Evolutionary conservation across 1,140 invertebrate genomes (phyloP).

Genomic region (Micrasema longulum): DNA sequence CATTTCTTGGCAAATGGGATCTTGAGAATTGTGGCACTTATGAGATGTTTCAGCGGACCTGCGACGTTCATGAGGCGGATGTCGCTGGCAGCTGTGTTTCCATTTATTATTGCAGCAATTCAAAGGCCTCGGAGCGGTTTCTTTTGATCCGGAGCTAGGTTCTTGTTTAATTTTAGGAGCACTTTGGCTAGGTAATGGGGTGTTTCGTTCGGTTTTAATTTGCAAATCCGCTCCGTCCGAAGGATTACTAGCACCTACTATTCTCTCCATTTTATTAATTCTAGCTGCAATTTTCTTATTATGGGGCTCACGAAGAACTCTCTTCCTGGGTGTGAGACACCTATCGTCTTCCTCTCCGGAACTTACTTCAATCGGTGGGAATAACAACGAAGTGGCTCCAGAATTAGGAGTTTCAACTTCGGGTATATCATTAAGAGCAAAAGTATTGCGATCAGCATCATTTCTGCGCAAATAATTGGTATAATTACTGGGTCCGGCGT

Average conservation of each 20-base stretch:
- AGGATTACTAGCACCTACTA: neutral
- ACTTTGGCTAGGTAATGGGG: neutral
- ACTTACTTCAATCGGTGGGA: conserved; percentile 63
- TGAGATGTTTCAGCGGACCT: conserved; percentile 8
- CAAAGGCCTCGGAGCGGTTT: neutral
- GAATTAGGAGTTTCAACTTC: neutral
- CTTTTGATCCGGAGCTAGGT: conserved; percentile 1
- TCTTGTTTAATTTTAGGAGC: conserved; percentile 31
- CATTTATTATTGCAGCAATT: conserved; percentile 34
- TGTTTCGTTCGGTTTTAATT: conserved; percentile 18
- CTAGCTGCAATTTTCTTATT: conserved; percentile 48
- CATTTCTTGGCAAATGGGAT: conserved; percentile 23
- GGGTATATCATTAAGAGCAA: neutral
- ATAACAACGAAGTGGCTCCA: conserved; percentile 36
- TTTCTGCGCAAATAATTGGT: conserved; percentile 46
- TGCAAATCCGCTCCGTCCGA: conserved; percentile 21
- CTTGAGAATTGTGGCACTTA: conserved; percentile 24
- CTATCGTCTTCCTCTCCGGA: conserved; percentile 65
- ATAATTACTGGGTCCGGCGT: conserved; percentile 46
- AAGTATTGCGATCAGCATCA: conserved; percentile 22
- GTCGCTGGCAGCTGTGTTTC: conserved; percentile 18
- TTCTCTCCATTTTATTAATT: conserved; percentile 27
- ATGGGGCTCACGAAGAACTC: conserved; percentile 52
- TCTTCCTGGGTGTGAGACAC: conserved; percentile 57
- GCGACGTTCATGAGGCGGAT: neutral